Evolutionary conservation across 2,797 vertebrate species (phyloP).

Genomic region (Thaleichthys pacificus): DNA sequence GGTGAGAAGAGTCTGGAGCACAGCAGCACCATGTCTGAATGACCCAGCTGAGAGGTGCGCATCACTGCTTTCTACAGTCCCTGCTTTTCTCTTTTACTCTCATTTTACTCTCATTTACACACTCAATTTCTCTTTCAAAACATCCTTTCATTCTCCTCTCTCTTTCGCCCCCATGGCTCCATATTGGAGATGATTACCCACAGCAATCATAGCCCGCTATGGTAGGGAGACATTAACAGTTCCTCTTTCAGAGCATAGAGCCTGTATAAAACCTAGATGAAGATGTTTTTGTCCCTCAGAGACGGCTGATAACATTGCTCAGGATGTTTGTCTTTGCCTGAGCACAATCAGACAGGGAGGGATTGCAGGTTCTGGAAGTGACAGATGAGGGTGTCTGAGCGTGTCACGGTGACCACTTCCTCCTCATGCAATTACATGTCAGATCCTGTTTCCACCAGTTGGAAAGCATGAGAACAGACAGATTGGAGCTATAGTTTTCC

Average conservation of each 20-base stretch:
- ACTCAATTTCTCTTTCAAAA: neutral
- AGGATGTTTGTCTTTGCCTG: neutral
- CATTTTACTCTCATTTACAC: neutral
- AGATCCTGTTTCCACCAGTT: neutral
- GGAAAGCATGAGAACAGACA: neutral
- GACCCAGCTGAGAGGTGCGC: conserved; percentile 3
- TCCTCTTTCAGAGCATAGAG: too few species aligned
- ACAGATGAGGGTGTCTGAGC: neutral
- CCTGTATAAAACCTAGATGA: too few species aligned
- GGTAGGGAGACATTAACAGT: too few species aligned
- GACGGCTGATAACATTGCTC: too few species aligned
- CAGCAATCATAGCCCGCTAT: too few species aligned
- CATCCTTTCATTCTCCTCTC: neutral
- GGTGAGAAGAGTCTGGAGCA: neutral
- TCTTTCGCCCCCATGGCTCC: neutral
- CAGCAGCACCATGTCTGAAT: neutral
- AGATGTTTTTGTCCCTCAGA: too few species aligned
- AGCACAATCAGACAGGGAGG: neutral
- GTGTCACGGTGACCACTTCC: neutral
- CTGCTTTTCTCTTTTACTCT: neutral
- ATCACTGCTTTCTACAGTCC: neutral
- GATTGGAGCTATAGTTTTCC: neutral
- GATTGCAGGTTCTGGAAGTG: neutral
- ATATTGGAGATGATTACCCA: too few species aligned
- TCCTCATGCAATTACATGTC: neutral